phyloP scores from a whole-genome alignment of 2,113 vertebrate genomes.

The Oxyruncus cristatus region DNA sequence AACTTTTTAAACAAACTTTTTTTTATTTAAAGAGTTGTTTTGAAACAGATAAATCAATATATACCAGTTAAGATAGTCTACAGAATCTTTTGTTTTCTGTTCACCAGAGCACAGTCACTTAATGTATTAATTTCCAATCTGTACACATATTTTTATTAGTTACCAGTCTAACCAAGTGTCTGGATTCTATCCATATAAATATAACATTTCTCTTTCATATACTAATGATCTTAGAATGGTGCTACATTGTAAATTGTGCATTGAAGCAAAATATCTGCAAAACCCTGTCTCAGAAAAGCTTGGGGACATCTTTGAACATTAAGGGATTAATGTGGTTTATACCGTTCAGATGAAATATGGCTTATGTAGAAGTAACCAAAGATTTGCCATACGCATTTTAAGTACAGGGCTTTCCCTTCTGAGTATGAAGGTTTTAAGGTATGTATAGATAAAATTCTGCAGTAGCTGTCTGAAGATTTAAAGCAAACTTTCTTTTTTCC shows the following conservation, averaged over 20 bases:
- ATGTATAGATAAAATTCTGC: not conserved
- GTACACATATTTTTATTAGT: not conserved
- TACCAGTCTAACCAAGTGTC: not conserved
- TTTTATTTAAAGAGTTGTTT: not conserved
- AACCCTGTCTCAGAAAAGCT: not conserved
- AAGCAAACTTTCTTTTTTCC: not conserved
- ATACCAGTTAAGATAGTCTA: not conserved
- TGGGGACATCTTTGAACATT: not conserved
- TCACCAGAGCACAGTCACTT: not conserved
- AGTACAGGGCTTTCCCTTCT: not conserved
- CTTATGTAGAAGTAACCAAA: not conserved
- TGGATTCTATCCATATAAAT: not conserved
- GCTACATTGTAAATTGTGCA: not conserved
- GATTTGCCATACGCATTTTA: not conserved
- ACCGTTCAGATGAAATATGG: not conserved
- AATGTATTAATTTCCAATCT: not conserved
- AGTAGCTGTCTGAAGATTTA: not conserved
- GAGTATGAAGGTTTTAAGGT: not conserved
- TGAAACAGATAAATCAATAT: not conserved
- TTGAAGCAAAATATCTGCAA: not conserved
- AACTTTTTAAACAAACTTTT: not conserved
- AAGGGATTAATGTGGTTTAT: not conserved
- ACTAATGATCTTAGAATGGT: not conserved
- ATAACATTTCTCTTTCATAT: not conserved
- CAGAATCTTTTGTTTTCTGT: not conserved